A percentile compares a stretch with the other conserved stretches of the same genome.
Conservation (phyloP, 2,888 invertebrate species). For the Rhogogaster chlorosoma region DNA sequence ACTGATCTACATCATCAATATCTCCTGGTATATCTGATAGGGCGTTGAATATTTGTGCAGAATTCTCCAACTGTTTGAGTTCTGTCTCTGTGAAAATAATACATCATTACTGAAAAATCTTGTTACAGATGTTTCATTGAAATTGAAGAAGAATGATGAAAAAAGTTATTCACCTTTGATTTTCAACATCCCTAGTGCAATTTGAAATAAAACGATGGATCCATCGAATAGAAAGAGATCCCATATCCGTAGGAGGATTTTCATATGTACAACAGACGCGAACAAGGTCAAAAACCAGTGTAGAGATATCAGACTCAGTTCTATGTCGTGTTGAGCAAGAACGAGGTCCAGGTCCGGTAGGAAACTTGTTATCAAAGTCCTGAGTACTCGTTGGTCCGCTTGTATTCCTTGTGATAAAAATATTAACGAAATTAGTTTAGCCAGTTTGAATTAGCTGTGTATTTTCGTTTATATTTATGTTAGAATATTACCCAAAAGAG, state of each 20-base stretch:
- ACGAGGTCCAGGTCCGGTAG: constrained; percentile 94
- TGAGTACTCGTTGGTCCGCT: constrained; percentile 97
- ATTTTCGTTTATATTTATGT: neutral
- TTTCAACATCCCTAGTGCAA: constrained; percentile 96
- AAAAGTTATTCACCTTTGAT: constrained; percentile 79
- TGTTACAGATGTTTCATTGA: neutral
- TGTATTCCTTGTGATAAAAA: constrained; percentile 84
- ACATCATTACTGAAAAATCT: constrained; percentile 30
- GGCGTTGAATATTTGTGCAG: constrained; percentile 98
- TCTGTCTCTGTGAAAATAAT: constrained; percentile 83
- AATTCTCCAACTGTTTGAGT: constrained; percentile 93
- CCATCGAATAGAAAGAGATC: constrained; percentile 98
- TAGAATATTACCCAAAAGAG: constrained; percentile 84
- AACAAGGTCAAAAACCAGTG: constrained; percentile 99
- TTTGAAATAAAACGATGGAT: constrained; percentile 95
- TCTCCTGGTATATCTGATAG: constrained; percentile 97
- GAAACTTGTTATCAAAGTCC: constrained; percentile 93
- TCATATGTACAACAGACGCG: constrained; percentile 97
- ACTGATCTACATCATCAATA: constrained; percentile 93
- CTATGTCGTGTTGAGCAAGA: constrained; percentile 96
- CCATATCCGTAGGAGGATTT: constrained; percentile 96
- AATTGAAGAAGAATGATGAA: constrained; percentile 31
- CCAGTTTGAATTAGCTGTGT: neutral
- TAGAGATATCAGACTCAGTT: constrained; percentile 95
- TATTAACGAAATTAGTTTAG: constrained; percentile 23